These are phyloP conservation scores for Alfaro cultratus DNA, from an alignment of 2,797 vertebrate genomes.

Conservation along the genomic window DNA sequence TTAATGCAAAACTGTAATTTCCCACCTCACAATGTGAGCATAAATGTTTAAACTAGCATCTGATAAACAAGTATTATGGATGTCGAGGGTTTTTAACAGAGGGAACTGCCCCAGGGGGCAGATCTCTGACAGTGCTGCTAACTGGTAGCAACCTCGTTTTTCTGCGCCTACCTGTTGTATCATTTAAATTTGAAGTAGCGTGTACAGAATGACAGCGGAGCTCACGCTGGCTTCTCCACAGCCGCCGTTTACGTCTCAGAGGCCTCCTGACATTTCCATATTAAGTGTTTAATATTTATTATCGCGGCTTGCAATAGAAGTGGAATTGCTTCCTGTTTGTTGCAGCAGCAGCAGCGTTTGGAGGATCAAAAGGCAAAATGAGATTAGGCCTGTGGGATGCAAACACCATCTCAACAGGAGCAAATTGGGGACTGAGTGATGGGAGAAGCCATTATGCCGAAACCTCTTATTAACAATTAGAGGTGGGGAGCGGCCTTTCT, in stretches of 20 bases:
- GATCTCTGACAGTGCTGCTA: conserved; percentile 20
- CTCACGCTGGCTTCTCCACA: conserved; percentile 17
- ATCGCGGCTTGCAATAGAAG: conserved; percentile 26
- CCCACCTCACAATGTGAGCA: conserved; percentile 33
- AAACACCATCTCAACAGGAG: conserved; percentile 55
- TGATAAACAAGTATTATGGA: conserved; percentile 42
- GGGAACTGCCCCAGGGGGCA: conserved; percentile 22
- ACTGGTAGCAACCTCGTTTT: conserved; percentile 32
- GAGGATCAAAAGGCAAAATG: conserved; percentile 61
- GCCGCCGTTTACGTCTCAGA: conserved; percentile 42
- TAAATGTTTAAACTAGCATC: conserved; percentile 33
- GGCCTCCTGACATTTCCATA: conserved; percentile 60
- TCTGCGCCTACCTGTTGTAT: conserved; percentile 41
- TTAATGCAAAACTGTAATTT: conserved; percentile 45
- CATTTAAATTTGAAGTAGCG: neutral
- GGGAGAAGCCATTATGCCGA: conserved; percentile 75
- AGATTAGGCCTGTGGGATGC: conserved; percentile 71
- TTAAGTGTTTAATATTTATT: conserved; percentile 54
- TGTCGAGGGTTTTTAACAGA: conserved; percentile 37
- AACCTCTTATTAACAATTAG: conserved; percentile 75
- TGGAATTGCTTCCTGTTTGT: conserved; percentile 44
- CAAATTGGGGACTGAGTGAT: conserved; percentile 71
- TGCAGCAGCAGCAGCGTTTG: conserved; percentile 45
- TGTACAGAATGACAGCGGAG: conserved; percentile 3
- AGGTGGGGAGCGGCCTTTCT: conserved; percentile 56